A percentile compares a stretch with the other conserved stretches of the same genome.
phyloP scores from a whole-genome alignment of 1,140 invertebrate genomes.

The Rhysida immarginata region DNA sequence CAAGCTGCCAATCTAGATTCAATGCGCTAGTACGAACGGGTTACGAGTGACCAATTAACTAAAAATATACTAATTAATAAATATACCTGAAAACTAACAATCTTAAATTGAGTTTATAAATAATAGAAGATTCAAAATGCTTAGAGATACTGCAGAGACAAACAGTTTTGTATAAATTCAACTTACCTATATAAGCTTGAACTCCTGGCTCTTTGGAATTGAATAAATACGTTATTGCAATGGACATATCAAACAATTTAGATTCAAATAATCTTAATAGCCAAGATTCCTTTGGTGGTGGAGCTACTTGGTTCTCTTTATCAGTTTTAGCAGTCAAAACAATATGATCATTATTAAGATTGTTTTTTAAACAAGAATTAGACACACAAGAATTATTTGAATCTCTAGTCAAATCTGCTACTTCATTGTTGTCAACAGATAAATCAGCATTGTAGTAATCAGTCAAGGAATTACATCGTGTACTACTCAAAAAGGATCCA shows the following conservation, averaged over 20 bases:
- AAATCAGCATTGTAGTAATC: background rate
- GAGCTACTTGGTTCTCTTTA: slow-evolving; percentile 11
- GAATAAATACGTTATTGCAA: slow-evolving; percentile 93
- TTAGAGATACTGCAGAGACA: too few species aligned
- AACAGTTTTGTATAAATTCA: too few species aligned
- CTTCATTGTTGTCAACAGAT: background rate
- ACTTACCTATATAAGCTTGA: slow-evolving; percentile 76
- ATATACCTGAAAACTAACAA: too few species aligned
- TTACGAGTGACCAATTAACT: too few species aligned
- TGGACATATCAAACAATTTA: slow-evolving; percentile 91
- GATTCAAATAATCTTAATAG: slow-evolving; percentile 87
- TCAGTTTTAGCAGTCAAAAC: slow-evolving; percentile 14
- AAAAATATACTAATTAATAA: too few species aligned
- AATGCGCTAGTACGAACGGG: too few species aligned
- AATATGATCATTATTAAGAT: slow-evolving; percentile 19
- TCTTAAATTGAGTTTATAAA: too few species aligned
- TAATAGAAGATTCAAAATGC: too few species aligned
- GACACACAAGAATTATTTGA: too few species aligned
- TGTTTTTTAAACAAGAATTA: too few species aligned
- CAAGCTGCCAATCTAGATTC: too few species aligned
- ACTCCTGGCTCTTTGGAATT: slow-evolving; percentile 97
- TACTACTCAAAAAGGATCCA: slow-evolving; percentile 33
- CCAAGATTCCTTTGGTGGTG: slow-evolving; percentile 34
- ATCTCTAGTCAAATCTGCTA: too few species aligned
- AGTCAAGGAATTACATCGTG: background rate